These are phyloP conservation scores for Tricholauxania praeusta DNA, from an alignment of 2,888 invertebrate species.

Conservation along the genomic window DNA sequence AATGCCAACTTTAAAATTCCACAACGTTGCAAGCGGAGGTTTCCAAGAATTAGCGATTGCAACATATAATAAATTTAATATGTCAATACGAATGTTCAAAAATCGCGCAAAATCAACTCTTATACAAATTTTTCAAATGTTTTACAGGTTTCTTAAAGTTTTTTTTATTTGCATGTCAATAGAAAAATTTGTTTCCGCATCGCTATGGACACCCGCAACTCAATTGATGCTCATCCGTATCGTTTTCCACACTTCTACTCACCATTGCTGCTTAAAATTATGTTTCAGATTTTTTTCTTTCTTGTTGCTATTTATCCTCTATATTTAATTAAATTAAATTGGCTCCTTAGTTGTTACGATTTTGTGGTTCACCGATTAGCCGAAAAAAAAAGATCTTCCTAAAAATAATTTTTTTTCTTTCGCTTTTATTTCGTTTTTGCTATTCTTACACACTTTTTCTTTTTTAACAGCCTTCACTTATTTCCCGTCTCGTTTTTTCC, in stretches of 20 bases:
- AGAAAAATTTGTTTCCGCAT: background rate
- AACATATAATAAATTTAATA: too few species aligned
- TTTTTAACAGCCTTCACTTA: conserved; percentile 1
- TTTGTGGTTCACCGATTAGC: conserved; percentile 1
- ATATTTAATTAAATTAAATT: conserved; percentile 12
- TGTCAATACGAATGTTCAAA: too few species aligned
- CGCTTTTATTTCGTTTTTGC: conserved; percentile 9
- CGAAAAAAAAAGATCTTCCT: conserved; percentile 2
- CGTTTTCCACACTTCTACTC: background rate
- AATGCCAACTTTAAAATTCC: too few species aligned
- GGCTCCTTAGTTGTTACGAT: conserved; percentile 2
- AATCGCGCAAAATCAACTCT: too few species aligned
- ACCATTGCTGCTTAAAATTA: conserved; percentile 15
- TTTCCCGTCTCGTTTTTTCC: conserved; percentile 6
- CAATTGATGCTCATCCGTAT: too few species aligned
- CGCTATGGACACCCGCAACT: too few species aligned
- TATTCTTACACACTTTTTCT: conserved; percentile 4
- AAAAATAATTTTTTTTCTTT: conserved; percentile 17
- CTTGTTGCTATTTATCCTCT: background rate
- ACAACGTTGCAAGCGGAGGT: too few species aligned
- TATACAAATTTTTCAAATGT: background rate
- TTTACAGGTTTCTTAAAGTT: background rate
- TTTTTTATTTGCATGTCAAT: background rate
- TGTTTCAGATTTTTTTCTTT: background rate
- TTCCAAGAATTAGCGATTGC: too few species aligned